Conservation (phyloP, 2,797 vertebrate species). For the Enteromius unitaeniatus region DNA sequence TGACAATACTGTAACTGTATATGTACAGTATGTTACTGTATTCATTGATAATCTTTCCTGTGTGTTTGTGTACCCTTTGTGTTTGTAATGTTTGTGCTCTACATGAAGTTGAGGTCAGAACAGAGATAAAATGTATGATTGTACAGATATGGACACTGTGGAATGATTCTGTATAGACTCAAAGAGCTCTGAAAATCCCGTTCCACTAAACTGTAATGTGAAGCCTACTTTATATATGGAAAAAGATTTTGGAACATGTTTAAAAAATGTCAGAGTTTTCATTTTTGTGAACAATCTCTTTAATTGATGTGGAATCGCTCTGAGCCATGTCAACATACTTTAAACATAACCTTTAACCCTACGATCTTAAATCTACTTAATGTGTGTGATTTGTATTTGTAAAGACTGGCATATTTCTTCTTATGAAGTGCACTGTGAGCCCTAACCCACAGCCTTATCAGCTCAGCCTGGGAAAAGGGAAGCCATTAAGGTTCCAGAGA, state of each 20-base stretch:
- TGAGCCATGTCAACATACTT: conserved; percentile 21
- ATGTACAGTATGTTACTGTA: background rate
- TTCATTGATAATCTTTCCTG: background rate
- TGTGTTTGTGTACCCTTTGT: background rate
- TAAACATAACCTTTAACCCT: conserved; percentile 27
- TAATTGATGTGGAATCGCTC: conserved; percentile 10
- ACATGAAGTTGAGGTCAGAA: background rate
- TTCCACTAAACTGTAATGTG: background rate
- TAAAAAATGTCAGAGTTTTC: background rate
- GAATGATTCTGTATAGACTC: background rate
- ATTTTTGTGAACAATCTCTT: background rate
- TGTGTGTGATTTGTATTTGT: conserved; percentile 43
- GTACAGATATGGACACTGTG: background rate
- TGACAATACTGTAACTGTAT: background rate
- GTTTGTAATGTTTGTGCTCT: too few species aligned
- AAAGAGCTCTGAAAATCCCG: background rate
- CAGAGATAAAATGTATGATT: background rate
- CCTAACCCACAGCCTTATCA: conserved; percentile 55
- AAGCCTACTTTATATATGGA: background rate
- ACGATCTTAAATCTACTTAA: conserved; percentile 40
- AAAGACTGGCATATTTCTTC: conserved; percentile 44
- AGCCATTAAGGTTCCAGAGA: conserved; percentile 80
- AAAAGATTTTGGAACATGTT: background rate
- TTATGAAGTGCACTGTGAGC: conserved; percentile 41
- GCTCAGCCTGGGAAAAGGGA: conserved; percentile 77